These are phyloP conservation scores for Drosophila pseudotalamancana DNA, from an alignment of 2,888 invertebrate species.

Conservation along the genomic window DNA sequence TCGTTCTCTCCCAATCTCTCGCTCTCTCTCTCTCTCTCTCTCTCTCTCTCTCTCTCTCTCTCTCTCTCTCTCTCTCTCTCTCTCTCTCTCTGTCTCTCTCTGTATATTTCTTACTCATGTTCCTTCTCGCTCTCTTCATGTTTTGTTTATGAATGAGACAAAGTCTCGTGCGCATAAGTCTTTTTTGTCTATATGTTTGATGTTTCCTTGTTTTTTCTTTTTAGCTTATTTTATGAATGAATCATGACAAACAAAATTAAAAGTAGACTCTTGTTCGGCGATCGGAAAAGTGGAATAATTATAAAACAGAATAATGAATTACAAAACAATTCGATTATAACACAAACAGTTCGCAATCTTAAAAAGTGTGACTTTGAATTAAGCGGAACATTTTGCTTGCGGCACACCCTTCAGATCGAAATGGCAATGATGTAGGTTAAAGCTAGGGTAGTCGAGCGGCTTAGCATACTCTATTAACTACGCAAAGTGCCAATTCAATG, in stretches of 20 bases:
- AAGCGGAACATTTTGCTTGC: too few species aligned
- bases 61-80: background rate
- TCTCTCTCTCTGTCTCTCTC: background rate
- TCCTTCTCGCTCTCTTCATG: background rate
- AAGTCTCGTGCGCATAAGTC: background rate
- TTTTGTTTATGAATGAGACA: conserved; percentile 39
- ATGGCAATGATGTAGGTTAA: background rate
- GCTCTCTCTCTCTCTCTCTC: background rate
- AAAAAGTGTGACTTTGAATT: too few species aligned
- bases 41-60: background rate
- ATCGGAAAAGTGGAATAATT: background rate
- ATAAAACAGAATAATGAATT: too few species aligned
- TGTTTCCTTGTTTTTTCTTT: conserved; percentile 5
- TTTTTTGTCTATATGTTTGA: conserved; percentile 25
- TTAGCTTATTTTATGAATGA: conserved; percentile 31
- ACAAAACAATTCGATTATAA: too few species aligned
- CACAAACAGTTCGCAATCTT: too few species aligned
- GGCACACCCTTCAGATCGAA: background rate
- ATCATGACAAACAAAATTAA: background rate
- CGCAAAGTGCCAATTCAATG: background rate
- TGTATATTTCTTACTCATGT: too few species aligned
- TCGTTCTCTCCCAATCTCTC: background rate
- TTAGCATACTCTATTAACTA: background rate
- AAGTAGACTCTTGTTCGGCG: background rate
- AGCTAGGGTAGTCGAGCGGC: background rate